Conservation (phyloP, 2,113 vertebrate species). For the Spilogale gracilis region DNA sequence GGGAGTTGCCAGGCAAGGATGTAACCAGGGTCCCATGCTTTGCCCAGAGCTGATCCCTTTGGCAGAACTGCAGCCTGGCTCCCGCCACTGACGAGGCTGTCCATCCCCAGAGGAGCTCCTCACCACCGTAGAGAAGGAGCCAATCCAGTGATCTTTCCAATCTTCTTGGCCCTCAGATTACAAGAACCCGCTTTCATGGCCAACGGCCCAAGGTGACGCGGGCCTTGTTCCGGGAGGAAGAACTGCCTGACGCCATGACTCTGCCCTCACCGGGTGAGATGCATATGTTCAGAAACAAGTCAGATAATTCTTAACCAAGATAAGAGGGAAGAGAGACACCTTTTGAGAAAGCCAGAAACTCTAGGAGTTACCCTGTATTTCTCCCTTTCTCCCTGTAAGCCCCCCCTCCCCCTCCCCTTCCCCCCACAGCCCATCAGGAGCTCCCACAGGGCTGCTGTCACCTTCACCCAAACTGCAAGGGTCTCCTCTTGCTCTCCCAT, state of each 20-base stretch:
- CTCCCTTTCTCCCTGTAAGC: not conserved
- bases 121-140: not conserved
- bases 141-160: not conserved
- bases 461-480: too few species aligned
- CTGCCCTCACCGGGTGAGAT: not conserved
- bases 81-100: not conserved
- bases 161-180: not conserved
- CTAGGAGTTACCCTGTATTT: not conserved
- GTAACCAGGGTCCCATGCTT: not conserved
- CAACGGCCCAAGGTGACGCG: not conserved
- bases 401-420: too few species aligned
- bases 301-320: not conserved
- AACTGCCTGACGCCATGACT: fast-evolving
- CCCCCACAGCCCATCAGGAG: not conserved
- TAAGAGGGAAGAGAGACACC: not conserved
- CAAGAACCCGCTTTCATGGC: not conserved
- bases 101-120: not conserved
- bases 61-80: not conserved
- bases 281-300: not conserved
- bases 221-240: not conserved
- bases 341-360: not conserved
- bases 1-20: not conserved
- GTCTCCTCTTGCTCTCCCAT: not conserved
- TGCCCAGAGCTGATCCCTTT: not conserved
- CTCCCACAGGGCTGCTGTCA: not conserved